Evolutionary conservation across 1,140 invertebrate genomes (phyloP).

Genomic region (Saccostrea echinata): DNA sequence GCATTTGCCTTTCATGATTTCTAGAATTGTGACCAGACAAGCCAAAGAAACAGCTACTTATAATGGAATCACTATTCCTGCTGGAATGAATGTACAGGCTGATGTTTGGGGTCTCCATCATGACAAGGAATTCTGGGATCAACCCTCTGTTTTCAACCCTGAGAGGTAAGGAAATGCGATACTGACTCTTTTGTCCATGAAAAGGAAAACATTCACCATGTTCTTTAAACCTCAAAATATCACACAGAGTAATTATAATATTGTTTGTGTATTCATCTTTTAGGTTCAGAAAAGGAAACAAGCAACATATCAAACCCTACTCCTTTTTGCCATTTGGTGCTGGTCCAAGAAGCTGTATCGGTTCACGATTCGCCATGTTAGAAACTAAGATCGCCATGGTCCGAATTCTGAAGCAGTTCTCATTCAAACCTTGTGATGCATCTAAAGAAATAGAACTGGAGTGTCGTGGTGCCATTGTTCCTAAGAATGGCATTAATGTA

Average conservation of each 20-base stretch:
- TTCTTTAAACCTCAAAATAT: background rate
- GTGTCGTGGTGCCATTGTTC: slow-evolving; percentile 71
- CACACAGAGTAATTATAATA: background rate
- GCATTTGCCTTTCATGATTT: slow-evolving; percentile 31
- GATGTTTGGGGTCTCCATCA: slow-evolving; percentile 79
- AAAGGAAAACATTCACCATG: background rate
- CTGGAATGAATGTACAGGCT: slow-evolving; percentile 74
- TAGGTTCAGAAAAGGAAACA: slow-evolving; percentile 71
- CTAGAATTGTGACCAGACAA: slow-evolving; percentile 70
- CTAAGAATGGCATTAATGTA: slow-evolving; percentile 53
- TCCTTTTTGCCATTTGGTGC: slow-evolving; percentile 77
- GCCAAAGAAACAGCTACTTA: slow-evolving; percentile 67
- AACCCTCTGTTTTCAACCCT: slow-evolving; percentile 72
- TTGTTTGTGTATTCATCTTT: slow-evolving; percentile 18
- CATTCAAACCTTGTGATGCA: slow-evolving; percentile 51
- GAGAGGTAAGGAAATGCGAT: slow-evolving; percentile 65
- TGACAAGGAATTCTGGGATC: slow-evolving; percentile 75
- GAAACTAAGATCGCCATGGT: slow-evolving; percentile 74
- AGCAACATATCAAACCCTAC: slow-evolving; percentile 63
- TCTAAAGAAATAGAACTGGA: slow-evolving; percentile 62
- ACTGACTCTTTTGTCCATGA: background rate
- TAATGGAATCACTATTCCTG: slow-evolving; percentile 71
- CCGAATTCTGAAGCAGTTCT: slow-evolving; percentile 69
- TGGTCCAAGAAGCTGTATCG: slow-evolving; percentile 79
- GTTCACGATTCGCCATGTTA: slow-evolving; percentile 76